These are phyloP conservation scores for Smittia sp. DNA, from an alignment of 2,888 invertebrate genomes.

Conservation along the genomic window DNA sequence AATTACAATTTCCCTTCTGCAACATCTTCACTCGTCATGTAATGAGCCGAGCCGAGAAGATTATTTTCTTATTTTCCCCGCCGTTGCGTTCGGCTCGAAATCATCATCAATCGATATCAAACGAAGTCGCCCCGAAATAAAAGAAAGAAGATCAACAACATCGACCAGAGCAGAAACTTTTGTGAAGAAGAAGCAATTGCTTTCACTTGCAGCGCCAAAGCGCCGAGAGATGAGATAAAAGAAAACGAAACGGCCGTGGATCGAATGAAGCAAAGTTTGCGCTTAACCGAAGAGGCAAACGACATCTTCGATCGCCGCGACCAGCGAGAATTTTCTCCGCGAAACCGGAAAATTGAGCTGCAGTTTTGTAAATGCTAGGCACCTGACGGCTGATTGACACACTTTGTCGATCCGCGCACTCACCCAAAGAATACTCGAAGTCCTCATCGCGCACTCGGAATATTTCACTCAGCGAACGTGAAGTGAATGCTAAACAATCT, in stretches of 20 bases:
- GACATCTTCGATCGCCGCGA: neutral
- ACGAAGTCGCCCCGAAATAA: neutral
- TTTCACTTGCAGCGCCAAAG: conserved; percentile 32
- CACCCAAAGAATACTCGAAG: neutral
- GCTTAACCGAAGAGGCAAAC: neutral
- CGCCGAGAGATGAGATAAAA: conserved; percentile 21
- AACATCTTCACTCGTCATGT: neutral
- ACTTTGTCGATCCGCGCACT: neutral
- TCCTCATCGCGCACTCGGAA: neutral
- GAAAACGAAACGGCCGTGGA: conserved; percentile 15
- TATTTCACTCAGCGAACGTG: neutral
- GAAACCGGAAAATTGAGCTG: conserved; percentile 22
- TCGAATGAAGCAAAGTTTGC: neutral
- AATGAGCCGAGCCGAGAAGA: neutral
- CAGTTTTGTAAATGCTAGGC: neutral
- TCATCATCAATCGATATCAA: conserved; percentile 13
- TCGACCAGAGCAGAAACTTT: conserved; percentile 10
- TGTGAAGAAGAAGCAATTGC: conserved; percentile 32
- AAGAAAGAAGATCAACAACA: neutral
- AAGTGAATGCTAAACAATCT: neutral
- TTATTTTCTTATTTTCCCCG: neutral
- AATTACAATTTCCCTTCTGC: neutral
- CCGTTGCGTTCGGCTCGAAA: neutral
- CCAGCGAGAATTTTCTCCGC: conserved; percentile 13
- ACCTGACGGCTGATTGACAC: conserved; percentile 11